Base-by-base conservation (phyloP, 2,888 invertebrate genomes). In the Amiota mariae region DNA sequence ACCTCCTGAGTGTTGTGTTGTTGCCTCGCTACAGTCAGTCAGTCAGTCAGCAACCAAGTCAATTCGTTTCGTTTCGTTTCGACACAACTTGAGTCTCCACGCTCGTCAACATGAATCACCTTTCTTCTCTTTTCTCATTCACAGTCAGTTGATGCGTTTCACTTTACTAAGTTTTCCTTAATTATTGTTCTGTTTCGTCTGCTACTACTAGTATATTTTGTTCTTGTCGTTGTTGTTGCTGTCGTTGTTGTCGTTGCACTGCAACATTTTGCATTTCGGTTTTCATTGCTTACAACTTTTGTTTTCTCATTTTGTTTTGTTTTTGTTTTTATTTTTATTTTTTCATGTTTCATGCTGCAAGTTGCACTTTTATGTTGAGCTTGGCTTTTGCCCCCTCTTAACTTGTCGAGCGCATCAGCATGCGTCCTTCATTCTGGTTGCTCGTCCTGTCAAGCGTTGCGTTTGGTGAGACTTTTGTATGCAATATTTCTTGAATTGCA, bases 161-260 rank as follows among this genome's bases (percentile, higher is more conserved):
- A 48, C 48, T 81, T 80, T 73, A 68, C 75, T 73, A 74, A 73
- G 76, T 77, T 71, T 77, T 77, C 72, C 63, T 73, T 82, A 85
- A 84, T 84, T 84, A 85, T 84, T 81, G 82, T 85, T 80, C 79
- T 85, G 77, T 82, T 81, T 80, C 82, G 82, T 83, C 82, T 83
- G 82, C 72, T 78, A 79, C 36, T 15, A 68, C n/a, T 77, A 80
- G 24, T 73, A 24, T 24, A 24, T 76, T 72, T 68, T 71, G 57
- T 47, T 67, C 24, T 76, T 57, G 56, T 74, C 73, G 56, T 75
- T 63, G 54, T 73, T n/a, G n/a, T n/a, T n/a, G n/a, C n/a, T n/a
- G n/a, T n/a, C n/a, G n/a, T n/a, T n/a, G n/a, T n/a, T n/a, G n/a
- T 56, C 68, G 11, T 49, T 18, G 49, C 20, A 49, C 61, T 20